Evolutionary conservation across 1,140 invertebrate genomes (phyloP).

Genomic region (Drosophila busckii): DNA sequence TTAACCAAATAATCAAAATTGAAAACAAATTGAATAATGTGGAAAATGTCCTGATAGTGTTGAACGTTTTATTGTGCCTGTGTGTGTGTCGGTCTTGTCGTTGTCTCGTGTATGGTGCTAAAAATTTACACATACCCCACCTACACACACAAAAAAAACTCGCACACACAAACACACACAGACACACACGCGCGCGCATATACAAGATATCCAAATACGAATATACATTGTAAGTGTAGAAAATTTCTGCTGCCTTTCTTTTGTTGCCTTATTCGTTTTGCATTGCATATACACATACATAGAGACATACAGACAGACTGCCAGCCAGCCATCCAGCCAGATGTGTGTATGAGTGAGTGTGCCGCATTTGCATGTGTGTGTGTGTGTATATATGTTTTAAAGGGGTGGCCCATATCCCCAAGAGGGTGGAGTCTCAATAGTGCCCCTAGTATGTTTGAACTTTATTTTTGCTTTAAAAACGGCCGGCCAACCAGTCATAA

Average conservation of each 20-base stretch:
- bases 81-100: slow-evolving; percentile 25
- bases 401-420: slow-evolving; percentile 36
- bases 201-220: slow-evolving; percentile 8
- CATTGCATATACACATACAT: too few species aligned
- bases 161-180: slow-evolving; percentile 1
- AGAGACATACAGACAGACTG: too few species aligned
- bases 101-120: slow-evolving; percentile 51
- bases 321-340: not conserved
- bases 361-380: slow-evolving; percentile 3
- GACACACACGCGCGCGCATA: slow-evolving; percentile 4
- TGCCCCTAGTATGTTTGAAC: slow-evolving; percentile 7
- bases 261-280: slow-evolving; percentile 40
- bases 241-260: slow-evolving; percentile 48
- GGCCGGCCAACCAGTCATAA: slow-evolving; percentile 8
- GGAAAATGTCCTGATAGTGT: slow-evolving; percentile 34
- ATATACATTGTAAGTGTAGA: slow-evolving; percentile 50
- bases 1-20: slow-evolving; percentile 19
- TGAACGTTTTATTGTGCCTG: slow-evolving; percentile 1
- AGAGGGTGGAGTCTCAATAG: slow-evolving; percentile 44
- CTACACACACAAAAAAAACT: slow-evolving; percentile 25
- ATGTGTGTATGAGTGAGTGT: slow-evolving; percentile 7
- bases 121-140: slow-evolving; percentile 38
- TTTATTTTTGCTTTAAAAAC: slow-evolving; percentile 10
- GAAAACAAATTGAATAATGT: slow-evolving; percentile 4
- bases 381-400: slow-evolving; percentile 24